A percentile compares a stretch with the other conserved stretches of the same genome.
Evolutionary conservation across 2,797 vertebrate genomes (phyloP).

Genomic region (Danio aesculapii): DNA sequence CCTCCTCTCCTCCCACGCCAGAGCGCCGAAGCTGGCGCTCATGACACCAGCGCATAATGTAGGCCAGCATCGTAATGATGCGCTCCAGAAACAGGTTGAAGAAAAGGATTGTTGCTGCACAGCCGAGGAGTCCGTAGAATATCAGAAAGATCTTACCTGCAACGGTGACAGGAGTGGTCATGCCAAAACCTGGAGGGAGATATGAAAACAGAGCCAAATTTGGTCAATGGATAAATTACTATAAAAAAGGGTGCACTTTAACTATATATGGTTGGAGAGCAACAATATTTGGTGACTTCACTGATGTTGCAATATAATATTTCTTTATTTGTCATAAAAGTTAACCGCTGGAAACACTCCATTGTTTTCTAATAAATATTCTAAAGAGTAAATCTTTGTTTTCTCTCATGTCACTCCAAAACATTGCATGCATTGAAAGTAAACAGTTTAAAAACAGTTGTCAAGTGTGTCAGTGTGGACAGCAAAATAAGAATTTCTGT

Average conservation of each 20-base stretch:
- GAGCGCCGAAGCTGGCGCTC: constrained; percentile 75
- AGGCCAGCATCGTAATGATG: constrained; percentile 85
- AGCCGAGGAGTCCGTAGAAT: constrained; percentile 84
- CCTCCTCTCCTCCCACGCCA: constrained; percentile 69
- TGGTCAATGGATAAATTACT: neutral
- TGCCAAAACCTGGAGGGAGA: constrained; percentile 79
- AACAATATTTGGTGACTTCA: too few species aligned
- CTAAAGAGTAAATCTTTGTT: too few species aligned
- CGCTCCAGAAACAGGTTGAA: constrained; percentile 86
- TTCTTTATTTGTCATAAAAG: too few species aligned
- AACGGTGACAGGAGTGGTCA: constrained; percentile 83
- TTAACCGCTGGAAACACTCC: too few species aligned
- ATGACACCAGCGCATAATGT: constrained; percentile 85
- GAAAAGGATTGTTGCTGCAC: constrained; percentile 84
- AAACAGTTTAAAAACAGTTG: neutral
- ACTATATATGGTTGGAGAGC: too few species aligned
- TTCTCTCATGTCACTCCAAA: too few species aligned
- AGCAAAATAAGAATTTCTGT: too few species aligned
- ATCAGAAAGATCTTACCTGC: constrained; percentile 83
- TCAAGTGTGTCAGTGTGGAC: neutral
- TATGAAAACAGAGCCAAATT: neutral
- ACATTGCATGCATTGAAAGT: neutral
- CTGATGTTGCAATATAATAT: too few species aligned
- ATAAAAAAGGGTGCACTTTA: too few species aligned
- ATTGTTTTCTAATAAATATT: too few species aligned